Conservation (phyloP, 2,113 vertebrate species). For the Agelaius phoeniceus region DNA sequence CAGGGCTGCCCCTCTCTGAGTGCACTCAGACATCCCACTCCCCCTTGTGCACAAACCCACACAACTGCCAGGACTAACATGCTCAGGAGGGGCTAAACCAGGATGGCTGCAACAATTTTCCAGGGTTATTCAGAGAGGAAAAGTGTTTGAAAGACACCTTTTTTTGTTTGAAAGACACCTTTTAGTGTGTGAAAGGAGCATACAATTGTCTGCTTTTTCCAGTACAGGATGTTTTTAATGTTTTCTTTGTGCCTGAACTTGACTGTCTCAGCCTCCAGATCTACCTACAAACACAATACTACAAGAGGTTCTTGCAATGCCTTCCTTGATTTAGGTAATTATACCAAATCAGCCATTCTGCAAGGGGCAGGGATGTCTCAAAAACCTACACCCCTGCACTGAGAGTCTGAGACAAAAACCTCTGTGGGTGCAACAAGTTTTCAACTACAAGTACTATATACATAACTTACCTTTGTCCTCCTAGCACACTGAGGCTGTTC, state of each 20-base stretch:
- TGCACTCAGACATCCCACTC: not conserved
- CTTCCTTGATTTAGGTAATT: not conserved
- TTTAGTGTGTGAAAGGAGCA: not conserved
- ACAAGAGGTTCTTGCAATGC: not conserved
- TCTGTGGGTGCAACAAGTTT: not conserved
- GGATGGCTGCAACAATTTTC: not conserved
- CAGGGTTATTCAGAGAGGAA: not conserved
- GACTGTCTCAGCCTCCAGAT: not conserved
- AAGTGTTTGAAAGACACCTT: not conserved
- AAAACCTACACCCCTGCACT: not conserved
- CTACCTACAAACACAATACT: not conserved
- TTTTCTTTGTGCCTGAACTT: not conserved
- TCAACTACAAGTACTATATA: not conserved
- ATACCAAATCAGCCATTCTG: not conserved
- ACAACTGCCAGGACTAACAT: not conserved
- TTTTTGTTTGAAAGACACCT: not conserved
- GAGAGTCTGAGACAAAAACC: not conserved
- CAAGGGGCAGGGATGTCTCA: not conserved
- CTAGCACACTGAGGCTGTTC: not conserved
- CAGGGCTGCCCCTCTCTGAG: not conserved
- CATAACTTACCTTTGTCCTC: not conserved
- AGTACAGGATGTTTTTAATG: not conserved
- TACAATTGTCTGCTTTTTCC: not conserved
- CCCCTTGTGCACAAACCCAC: not conserved
- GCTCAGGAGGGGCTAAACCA: not conserved